These are phyloP conservation scores for Orcinus orca DNA, from an alignment of 2,113 vertebrate genomes.

Conservation along the genomic window DNA sequence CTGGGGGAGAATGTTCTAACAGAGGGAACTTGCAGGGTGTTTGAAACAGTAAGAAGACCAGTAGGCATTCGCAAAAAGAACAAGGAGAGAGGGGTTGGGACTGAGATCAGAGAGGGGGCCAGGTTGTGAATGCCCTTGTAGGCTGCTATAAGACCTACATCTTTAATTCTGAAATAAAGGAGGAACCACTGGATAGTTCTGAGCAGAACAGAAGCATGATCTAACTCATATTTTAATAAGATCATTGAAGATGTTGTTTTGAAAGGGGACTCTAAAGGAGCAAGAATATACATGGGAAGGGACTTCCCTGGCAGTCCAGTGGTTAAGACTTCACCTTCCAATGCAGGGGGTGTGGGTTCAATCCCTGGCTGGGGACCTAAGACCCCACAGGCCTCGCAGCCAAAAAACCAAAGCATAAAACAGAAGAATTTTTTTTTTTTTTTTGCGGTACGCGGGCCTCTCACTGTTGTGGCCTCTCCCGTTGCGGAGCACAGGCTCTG, in stretches of 20 bases:
- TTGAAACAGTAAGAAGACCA: background rate
- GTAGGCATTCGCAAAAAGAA: background rate
- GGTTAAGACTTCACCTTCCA: no score
- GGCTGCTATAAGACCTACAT: background rate
- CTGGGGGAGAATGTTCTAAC: background rate
- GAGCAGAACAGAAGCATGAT: background rate
- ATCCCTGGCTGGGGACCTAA: no score
- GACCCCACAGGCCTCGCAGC: no score
- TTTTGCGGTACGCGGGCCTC: no score
- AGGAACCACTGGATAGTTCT: background rate
- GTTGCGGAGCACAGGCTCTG: no score
- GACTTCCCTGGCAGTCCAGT: no score
- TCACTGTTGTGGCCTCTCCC: no score
- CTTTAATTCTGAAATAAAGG: background rate
- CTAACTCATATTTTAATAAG: background rate
- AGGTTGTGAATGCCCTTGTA: background rate
- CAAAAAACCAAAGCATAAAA: no score
- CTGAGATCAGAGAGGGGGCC: background rate
- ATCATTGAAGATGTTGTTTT: background rate
- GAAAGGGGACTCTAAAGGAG: background rate
- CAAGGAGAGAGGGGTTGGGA: accelerated
- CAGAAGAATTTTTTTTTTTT: no score
- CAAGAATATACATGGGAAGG: background rate
- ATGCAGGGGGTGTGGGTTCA: no score
- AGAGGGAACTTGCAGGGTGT: background rate